Evolutionary conservation across 1,140 invertebrate species (phyloP), one percentile per base, ranked within the genome.

Genomic region (Apis florea): DNA sequence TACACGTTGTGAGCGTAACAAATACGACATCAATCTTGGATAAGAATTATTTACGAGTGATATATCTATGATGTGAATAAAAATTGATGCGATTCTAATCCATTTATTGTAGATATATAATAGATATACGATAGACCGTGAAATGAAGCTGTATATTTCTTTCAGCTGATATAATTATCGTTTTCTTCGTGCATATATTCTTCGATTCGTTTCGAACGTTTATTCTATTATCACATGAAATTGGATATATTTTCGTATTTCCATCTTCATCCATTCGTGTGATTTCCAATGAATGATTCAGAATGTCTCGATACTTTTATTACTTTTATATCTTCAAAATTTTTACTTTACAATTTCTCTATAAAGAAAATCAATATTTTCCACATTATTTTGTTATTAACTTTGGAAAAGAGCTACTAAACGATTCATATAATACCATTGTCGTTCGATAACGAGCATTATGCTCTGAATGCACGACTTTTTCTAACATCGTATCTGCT

Each of bases 21-120:
- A 80, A 73, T 74, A 56, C 71, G 71, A 80, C 71, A 66, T 74
- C 58, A 80, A 75, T 75, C 71, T 75, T 13, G 61, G 24, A 49
- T 49, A 67, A 80, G 47, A n/a, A 51, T 51, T 53, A 40, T 64
- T 72, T 17, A 54, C 31, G n/a, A 63, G 1, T 54, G 59, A 4
- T 17, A 17, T 56, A 40, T 72, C n/a, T 24, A 15, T 11, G 13
- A 15, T 17, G 13, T 21, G 6, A 24, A 40, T 11, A 53, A 75
- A 75, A 74, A 61, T 54, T 24, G 19, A 40, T 40, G 17, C 56
- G 71, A 31, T 11, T 72, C 49, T 73, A 63, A 63, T 31, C 15
- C 61, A 49, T 74, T 76, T 59, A 75, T 40, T 40, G 53, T n/a
- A n/a, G 40, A 80, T 31, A 26, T 59, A 56, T 66, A 9, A 40